phyloP scores from a whole-genome alignment of 2,797 vertebrate species.

The Semaprochilodus insignis region DNA sequence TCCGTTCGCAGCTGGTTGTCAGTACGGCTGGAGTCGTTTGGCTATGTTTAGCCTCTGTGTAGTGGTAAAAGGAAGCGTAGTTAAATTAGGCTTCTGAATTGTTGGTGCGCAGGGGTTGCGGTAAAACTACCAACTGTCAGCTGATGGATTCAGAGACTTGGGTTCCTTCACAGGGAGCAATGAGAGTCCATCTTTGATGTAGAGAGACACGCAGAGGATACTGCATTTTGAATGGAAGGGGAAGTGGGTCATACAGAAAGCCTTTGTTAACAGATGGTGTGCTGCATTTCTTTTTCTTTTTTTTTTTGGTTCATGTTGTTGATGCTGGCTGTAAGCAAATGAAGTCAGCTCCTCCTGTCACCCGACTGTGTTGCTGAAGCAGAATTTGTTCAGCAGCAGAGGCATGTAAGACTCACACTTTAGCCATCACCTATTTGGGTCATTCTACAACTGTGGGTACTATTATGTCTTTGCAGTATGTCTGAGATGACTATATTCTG shows the following conservation, averaged over 20 bases:
- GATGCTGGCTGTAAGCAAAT: conserved; percentile 25
- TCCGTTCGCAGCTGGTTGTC: conserved; percentile 35
- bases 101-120: not conserved
- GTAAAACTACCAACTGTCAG: not conserved
- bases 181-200: conserved; percentile 63
- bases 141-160: conserved; percentile 1
- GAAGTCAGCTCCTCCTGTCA: not conserved
- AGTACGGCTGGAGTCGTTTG: conserved; percentile 4
- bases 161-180: conserved; percentile 20
- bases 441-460: not conserved
- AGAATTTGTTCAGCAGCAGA: not conserved
- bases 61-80: not conserved
- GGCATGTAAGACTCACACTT: not conserved
- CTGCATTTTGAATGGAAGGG: conserved; percentile 45
- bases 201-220: conserved; percentile 35
- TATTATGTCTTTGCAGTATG: too few species aligned
- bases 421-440: not conserved
- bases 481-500: too few species aligned
- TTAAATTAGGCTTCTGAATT: conserved; percentile 31
- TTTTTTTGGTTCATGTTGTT: conserved; percentile 20
- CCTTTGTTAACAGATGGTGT: conserved; percentile 71
- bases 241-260: conserved; percentile 72
- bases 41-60: conserved; percentile 15
- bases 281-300: not conserved
- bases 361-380: not conserved